Evolutionary conservation across 2,888 invertebrate genomes (phyloP).

Genomic region (Scaptomyza polygonia): DNA sequence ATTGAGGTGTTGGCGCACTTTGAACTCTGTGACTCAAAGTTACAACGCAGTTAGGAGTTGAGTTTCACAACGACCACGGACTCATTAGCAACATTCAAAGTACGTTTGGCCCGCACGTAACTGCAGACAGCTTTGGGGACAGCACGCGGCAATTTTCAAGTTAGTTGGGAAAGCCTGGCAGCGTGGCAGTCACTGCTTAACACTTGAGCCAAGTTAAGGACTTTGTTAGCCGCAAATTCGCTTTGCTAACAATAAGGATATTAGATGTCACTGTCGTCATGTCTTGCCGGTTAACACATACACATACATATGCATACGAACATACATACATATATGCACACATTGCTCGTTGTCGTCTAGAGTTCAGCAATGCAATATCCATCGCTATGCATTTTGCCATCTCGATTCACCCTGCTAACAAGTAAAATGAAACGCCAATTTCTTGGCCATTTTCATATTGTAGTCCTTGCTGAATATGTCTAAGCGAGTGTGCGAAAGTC

Average conservation of each 20-base stretch:
- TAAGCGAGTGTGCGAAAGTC: background rate
- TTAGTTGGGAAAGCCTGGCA: constrained; percentile 41
- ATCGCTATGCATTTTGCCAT: constrained; percentile 47
- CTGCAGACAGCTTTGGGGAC: constrained; percentile 13
- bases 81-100: constrained; percentile 47
- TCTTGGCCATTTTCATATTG: constrained; percentile 63
- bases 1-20: constrained; percentile 24
- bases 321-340: background rate
- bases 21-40: constrained; percentile 17
- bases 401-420: constrained; percentile 24
- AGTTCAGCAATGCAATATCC: constrained; percentile 61
- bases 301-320: background rate
- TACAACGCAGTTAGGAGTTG: constrained; percentile 27
- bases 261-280: constrained; percentile 72
- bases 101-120: constrained; percentile 25
- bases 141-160: constrained; percentile 42
- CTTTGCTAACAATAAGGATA: constrained; percentile 76
- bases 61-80: constrained; percentile 38
- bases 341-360: constrained; percentile 20
- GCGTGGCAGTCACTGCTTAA: constrained; percentile 28
- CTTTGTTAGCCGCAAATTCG: constrained; percentile 76
- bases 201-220: constrained; percentile 63
- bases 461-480: constrained; percentile 36
- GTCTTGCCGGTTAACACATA: constrained; percentile 37
- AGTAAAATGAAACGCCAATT: constrained; percentile 64